Percentiles rank a stretch among this genome's conserved stretches.
Conservation (phyloP, 2,888 invertebrate species). For the Macaria liturata region DNA sequence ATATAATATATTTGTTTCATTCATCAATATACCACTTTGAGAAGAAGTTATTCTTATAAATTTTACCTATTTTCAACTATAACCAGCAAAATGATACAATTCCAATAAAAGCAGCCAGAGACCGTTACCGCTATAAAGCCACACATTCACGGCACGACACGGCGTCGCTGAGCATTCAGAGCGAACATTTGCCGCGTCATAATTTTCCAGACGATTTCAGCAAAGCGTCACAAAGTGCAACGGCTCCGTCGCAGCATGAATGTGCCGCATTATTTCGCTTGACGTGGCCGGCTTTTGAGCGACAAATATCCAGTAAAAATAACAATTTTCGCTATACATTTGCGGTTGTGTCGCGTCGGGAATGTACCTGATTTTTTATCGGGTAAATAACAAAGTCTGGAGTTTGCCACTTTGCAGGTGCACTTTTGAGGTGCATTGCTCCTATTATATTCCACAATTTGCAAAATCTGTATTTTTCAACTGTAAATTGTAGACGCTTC, state of each 20-base stretch:
- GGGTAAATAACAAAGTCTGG: conserved; percentile 9
- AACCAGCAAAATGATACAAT: not conserved
- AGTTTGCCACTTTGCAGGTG: not conserved
- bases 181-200: conserved; percentile 26
- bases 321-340: conserved; percentile 33
- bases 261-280: conserved; percentile 33
- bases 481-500: too few relatives aligned
- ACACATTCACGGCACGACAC: conserved; percentile 15
- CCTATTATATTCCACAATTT: not conserved
- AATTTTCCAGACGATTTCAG: conserved; percentile 31
- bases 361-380: conserved; percentile 31
- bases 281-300: conserved; percentile 33
- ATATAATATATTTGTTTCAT: too few relatives aligned
- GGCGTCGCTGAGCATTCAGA: conserved; percentile 14
- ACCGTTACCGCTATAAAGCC: conserved; percentile 4
- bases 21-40: too few relatives aligned
- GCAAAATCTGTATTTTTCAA: too few relatives aligned
- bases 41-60: not conserved
- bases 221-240: conserved; percentile 28
- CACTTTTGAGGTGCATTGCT: not conserved
- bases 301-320: conserved; percentile 30
- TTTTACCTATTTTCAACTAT: not conserved
- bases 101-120: too few relatives aligned
- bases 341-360: conserved; percentile 11
- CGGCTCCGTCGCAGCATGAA: conserved; percentile 25